Evolutionary conservation across 2,888 invertebrate species (phyloP).

Genomic region (Drosophila pseudotalamancana): DNA sequence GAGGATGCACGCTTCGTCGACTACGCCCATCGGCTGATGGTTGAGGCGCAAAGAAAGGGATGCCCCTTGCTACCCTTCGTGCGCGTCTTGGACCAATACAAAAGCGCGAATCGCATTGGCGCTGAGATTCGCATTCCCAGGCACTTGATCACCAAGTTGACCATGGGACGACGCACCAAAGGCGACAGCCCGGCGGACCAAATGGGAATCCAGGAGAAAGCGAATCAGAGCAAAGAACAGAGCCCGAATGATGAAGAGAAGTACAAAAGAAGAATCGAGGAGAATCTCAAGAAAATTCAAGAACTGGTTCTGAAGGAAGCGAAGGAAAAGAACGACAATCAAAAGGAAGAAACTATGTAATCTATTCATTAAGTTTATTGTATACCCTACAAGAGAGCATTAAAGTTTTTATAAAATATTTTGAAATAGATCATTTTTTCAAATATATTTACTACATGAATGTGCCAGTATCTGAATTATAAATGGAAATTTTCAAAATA

Average conservation of each 20-base stretch:
- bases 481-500: too few relatives aligned
- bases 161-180: conserved; percentile 66
- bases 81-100: conserved; percentile 73
- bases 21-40: conserved; percentile 65
- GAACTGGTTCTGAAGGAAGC: conserved; percentile 36
- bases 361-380: too few relatives aligned
- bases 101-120: conserved; percentile 73
- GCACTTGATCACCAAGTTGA: conserved; percentile 78
- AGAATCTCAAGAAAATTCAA: conserved; percentile 58
- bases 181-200: conserved; percentile 57
- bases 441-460: too few relatives aligned
- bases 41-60: conserved; percentile 56
- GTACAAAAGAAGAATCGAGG: conserved; percentile 32
- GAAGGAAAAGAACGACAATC: background rate
- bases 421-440: background rate
- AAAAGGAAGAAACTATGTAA: too few relatives aligned
- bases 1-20: conserved; percentile 67
- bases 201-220: too few relatives aligned
- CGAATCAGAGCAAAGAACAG: conserved; percentile 3
- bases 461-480: too few relatives aligned
- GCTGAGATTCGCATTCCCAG: conserved; percentile 64
- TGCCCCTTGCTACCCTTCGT: conserved; percentile 75
- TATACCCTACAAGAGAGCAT: background rate
- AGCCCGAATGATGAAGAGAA: conserved; percentile 31
- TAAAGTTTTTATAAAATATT: background rate